Base-by-base conservation (phyloP, 2,113 vertebrate species). In the Tetrax tetrax region DNA sequence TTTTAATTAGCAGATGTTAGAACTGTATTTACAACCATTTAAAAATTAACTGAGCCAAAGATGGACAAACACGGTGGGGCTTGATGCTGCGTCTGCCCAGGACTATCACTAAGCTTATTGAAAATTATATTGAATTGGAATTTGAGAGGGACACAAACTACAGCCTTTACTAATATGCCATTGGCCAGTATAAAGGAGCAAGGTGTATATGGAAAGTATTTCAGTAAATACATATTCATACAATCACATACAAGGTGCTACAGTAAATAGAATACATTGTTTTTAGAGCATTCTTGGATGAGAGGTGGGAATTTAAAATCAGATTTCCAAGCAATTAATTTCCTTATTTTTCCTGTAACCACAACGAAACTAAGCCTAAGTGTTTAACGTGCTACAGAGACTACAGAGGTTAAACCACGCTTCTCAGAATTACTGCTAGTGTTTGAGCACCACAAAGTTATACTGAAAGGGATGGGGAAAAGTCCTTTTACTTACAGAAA, bases 301-400 rank as follows among this genome's bases (percentile, higher is more conserved):
- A 98, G 98, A 99, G 98, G 98, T 97, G 98, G 98, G 91, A 93
- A 97, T 90, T 93, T 61, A 91, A 95, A 96, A 78, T 83, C 43
- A 95, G 88, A 82, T 90, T 90, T 95, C 37, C 29, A 95, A 89
- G 60, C 12, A 61, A 35, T 87, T 77, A 70, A 12, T 90, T 94
- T 87, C 25, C 60, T 74, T 89, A 51, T 90, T 91, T 94, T 85
- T 90, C 65, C 96, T 96, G 83, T 95, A 96, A 72, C 93, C 96
- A 97, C 85, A 96, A 93, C 64, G 96, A 93, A 94, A 83, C 75
- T 94, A 83, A 71, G 54, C 66, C 59, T 79, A 94, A 72, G 56
- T 72, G 71, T 95, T 95, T 91, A 96, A 92, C 22, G 70, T 95
- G 87, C 94, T 93, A 91, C 29, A 57, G 51, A 86, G 68, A 90